Base-by-base conservation (phyloP, 2,888 invertebrate species). In the Scrobipalpa costella region DNA sequence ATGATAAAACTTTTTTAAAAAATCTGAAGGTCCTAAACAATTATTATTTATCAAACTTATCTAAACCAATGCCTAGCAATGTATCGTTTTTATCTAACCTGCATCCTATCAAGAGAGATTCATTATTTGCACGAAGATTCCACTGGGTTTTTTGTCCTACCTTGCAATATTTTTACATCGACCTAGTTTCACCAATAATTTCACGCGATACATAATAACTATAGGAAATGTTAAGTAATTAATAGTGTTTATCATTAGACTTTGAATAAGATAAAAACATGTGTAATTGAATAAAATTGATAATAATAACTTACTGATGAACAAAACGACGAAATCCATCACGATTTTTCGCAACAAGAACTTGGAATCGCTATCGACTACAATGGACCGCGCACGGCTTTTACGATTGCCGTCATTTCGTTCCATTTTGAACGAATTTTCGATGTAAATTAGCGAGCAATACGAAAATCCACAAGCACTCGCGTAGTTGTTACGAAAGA, bases 301-400 rank as follows among this genome's bases (percentile, higher is more conserved):
- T 21, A 70, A 93, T 34, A 11, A 55, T 21, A 70, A 93, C 94
- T 94, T 87, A 96, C 95, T 94, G 79, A 94, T 92, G 77, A 94
- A 91, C 66, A 95, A 79, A 74, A 95, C 93, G 66, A 92, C 74
- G 74, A 95, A 90, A 90, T 96, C 96, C 80, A 94, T 84, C 70
- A 94, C 78, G 72, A 95, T 92, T 89, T 95, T 95, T 76, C 93
- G 92, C 75, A 95, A 80, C 75, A 94, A 87, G 72, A 88, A 85
- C 80, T 86, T 92, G 52, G 93, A 89, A 72, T 93, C 92, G 75
- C 92, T 89, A 77, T 93, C 93, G 86, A 93, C 91, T 58, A 85
- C 85, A 67, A 86, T 80, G 19, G 86, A 83, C 73, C 86, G 85
- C 62, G 74, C 81, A 68, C 88, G 87, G 66, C 84, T 83, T 72